phyloP scores from a whole-genome alignment of 1,140 invertebrate species.

The Bombus cullumanus region DNA sequence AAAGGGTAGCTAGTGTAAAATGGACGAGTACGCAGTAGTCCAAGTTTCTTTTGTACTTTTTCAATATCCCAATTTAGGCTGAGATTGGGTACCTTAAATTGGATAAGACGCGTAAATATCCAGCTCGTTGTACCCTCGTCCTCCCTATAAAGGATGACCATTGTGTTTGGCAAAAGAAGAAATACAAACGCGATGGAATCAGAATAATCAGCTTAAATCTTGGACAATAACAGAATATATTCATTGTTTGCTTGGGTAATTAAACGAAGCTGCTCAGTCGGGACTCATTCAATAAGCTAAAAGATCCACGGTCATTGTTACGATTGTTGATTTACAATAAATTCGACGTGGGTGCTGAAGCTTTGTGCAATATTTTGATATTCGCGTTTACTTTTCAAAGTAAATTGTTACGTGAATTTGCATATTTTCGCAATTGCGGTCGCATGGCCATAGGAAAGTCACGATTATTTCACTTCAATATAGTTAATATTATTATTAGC shows the following conservation, averaged over 20 bases:
- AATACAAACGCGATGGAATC: not conserved
- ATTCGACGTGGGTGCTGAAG: not conserved
- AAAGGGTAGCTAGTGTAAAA: not conserved
- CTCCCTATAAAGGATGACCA: no score
- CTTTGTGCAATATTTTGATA: not conserved
- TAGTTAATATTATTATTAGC: no score
- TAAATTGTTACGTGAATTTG: not conserved
- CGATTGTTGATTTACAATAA: not conserved
- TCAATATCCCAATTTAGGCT: conserved; percentile 15
- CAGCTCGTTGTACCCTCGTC: not conserved
- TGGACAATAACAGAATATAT: not conserved
- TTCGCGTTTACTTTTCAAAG: not conserved
- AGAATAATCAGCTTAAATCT: not conserved
- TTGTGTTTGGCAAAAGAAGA: not conserved
- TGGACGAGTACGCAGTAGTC: not conserved
- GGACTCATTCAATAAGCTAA: not conserved
- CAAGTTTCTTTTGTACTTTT: conserved; percentile 14
- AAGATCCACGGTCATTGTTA: not conserved
- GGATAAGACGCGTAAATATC: not conserved
- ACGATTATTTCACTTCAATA: no score
- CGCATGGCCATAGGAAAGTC: no score
- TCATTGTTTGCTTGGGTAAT: conserved; percentile 1
- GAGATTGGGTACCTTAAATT: conserved; percentile 4
- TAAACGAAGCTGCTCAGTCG: not conserved
- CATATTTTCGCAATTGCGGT: no score